phyloP scores from a whole-genome alignment of 2,113 vertebrate genomes.

The Equus quagga region DNA sequence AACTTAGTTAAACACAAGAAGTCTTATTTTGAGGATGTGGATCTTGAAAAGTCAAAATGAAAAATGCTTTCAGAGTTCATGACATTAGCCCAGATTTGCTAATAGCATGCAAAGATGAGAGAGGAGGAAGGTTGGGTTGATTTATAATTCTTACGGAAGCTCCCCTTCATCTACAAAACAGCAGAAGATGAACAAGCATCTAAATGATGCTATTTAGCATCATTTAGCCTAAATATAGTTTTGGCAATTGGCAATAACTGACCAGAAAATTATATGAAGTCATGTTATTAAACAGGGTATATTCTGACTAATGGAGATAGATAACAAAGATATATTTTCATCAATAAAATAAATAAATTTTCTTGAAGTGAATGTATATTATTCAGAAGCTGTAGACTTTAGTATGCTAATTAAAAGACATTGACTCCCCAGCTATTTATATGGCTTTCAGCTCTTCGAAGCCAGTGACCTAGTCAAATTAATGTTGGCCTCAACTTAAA shows the following conservation, averaged over 20 bases:
- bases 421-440: slow-evolving; percentile 78
- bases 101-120: not conserved
- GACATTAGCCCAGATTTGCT: slow-evolving; percentile 66
- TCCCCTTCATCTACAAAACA: not conserved
- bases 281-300: slow-evolving; percentile 73
- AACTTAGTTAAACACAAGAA: slow-evolving; percentile 26
- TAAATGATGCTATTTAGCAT: slow-evolving; percentile 60
- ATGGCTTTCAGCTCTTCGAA: slow-evolving; percentile 81
- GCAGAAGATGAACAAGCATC: slow-evolving; percentile 57
- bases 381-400: slow-evolving; percentile 81
- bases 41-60: slow-evolving; percentile 54
- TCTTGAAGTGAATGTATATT: slow-evolving; percentile 78
- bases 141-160: not conserved
- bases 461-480: slow-evolving; percentile 81
- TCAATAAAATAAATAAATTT: slow-evolving; percentile 81
- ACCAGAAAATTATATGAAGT: slow-evolving; percentile 76
- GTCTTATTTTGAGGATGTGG: not conserved
- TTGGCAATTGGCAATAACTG: slow-evolving; percentile 81
- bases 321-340: slow-evolving; percentile 78
- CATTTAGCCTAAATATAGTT: slow-evolving; percentile 79
- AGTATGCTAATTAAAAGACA: slow-evolving; percentile 78
- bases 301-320: slow-evolving; percentile 78
- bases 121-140: not conserved
- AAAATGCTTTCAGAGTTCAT: slow-evolving; percentile 21
- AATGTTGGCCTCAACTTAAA: slow-evolving; percentile 83